These are phyloP conservation scores for Sarcophaga variegata DNA, from an alignment of 2,888 invertebrate species.

Conservation along the genomic window DNA sequence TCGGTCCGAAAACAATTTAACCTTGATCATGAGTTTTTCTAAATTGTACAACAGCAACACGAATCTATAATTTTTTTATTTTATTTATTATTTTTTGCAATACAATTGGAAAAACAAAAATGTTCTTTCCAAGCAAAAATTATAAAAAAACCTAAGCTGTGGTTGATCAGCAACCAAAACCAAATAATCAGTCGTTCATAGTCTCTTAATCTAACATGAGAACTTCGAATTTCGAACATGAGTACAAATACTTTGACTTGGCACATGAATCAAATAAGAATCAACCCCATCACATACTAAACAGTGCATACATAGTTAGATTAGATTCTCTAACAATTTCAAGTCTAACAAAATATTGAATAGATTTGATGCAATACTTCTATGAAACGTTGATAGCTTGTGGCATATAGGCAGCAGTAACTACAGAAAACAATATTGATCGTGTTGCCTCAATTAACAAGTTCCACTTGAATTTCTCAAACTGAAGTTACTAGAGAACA, in stretches of 20 bases:
- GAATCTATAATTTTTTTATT: not conserved
- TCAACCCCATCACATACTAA: too few relatives aligned
- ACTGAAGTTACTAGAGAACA: not conserved
- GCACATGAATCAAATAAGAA: not conserved
- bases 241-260: not conserved
- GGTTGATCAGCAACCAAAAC: slow-evolving; percentile 21
- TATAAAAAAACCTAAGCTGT: slow-evolving; percentile 13
- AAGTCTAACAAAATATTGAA: too few relatives aligned
- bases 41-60: slow-evolving; percentile 1
- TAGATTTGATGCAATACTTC: too few relatives aligned
- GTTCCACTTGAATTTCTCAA: slow-evolving; percentile 1
- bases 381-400: not conserved
- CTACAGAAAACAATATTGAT: not conserved
- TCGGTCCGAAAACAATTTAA: slow-evolving; percentile 10
- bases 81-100: not conserved
- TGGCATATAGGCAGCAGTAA: not conserved
- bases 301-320: too few relatives aligned
- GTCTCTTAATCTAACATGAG: not conserved
- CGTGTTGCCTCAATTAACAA: slow-evolving; percentile 14
- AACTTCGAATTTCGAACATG: slow-evolving; percentile 16
- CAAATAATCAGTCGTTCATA: not conserved
- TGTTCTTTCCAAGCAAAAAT: slow-evolving; percentile 4
- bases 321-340: too few relatives aligned
- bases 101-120: not conserved
- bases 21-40: slow-evolving; percentile 58